Conservation (phyloP, 2,113 vertebrate genomes). For the Accipiter cooperii region DNA sequence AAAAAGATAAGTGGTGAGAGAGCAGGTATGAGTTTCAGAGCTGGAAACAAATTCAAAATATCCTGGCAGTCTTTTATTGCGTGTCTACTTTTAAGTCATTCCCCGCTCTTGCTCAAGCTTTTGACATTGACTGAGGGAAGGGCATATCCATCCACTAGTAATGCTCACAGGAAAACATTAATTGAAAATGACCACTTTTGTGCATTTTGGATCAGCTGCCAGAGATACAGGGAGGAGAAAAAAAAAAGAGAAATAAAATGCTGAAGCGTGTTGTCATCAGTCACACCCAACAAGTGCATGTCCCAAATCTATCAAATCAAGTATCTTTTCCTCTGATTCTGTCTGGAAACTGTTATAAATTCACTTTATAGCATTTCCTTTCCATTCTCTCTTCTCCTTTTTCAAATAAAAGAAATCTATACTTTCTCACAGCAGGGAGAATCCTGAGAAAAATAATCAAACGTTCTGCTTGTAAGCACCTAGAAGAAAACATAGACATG, state of each 20-base stretch:
- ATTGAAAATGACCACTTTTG: not conserved
- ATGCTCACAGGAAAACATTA: not conserved
- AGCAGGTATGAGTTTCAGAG: not conserved
- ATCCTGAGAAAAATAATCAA: not conserved
- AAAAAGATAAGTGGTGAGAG: not conserved
- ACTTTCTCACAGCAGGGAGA: not conserved
- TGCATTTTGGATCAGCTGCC: not conserved
- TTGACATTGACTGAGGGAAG: not conserved
- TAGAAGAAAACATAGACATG: not conserved
- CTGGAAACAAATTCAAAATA: not conserved
- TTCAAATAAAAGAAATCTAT: not conserved
- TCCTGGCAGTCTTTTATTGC: not conserved
- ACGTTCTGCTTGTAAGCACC: not conserved
- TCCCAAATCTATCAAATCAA: not conserved
- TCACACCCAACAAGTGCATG: not conserved
- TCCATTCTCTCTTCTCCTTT: not conserved
- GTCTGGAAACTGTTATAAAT: not conserved
- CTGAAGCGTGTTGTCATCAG: not conserved
- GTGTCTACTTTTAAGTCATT: not conserved
- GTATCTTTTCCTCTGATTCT: not conserved
- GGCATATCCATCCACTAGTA: not conserved
- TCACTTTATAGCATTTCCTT: not conserved
- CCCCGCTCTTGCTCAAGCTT: not conserved
- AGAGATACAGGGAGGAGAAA: not conserved
- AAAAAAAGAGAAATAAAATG: not conserved